phyloP scores from a whole-genome alignment of 64 coral and sea anemone species.

The Astreopora myriophthalma region DNA sequence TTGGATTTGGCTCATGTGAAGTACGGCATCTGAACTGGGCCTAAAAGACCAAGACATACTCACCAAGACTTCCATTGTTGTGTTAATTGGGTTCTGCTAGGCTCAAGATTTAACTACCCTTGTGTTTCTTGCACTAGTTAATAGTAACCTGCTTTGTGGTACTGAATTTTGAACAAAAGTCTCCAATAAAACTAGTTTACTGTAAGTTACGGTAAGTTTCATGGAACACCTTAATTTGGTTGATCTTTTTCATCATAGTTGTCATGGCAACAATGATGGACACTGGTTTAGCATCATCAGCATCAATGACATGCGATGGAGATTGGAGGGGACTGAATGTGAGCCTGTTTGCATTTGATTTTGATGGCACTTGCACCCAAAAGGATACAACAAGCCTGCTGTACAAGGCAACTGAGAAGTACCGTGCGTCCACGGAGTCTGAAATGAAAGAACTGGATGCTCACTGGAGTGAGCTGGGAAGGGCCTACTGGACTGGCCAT shows the following conservation, averaged over 20 bases:
- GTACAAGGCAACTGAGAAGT: constrained; percentile 90
- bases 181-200: too few relatives aligned
- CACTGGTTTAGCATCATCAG: background rate
- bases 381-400: constrained; percentile 79
- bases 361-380: constrained; percentile 91
- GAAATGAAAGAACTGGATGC: constrained; percentile 65
- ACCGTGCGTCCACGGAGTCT: constrained; percentile 33
- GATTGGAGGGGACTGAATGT: constrained; percentile 74
- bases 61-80: too few relatives aligned
- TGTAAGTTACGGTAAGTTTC: too few relatives aligned
- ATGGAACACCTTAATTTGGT: background rate
- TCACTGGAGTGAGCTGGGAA: constrained; percentile 63
- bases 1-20: too few relatives aligned
- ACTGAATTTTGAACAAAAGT: too few relatives aligned
- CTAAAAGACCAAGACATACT: too few relatives aligned
- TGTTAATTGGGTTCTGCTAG: too few relatives aligned
- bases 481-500: constrained; percentile 55
- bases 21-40: too few relatives aligned
- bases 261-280: constrained; percentile 60
- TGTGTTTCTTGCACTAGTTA: too few relatives aligned
- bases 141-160: too few relatives aligned
- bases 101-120: too few relatives aligned
- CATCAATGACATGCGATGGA: constrained; percentile 45
- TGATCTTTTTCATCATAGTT: constrained; percentile 14
- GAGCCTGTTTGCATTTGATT: constrained; percentile 88